Percentiles rank a stretch among this genome's conserved stretches.
These are phyloP conservation scores for Drosophila koepferae DNA, from an alignment of 2,888 invertebrate species.

Conservation along the genomic window DNA sequence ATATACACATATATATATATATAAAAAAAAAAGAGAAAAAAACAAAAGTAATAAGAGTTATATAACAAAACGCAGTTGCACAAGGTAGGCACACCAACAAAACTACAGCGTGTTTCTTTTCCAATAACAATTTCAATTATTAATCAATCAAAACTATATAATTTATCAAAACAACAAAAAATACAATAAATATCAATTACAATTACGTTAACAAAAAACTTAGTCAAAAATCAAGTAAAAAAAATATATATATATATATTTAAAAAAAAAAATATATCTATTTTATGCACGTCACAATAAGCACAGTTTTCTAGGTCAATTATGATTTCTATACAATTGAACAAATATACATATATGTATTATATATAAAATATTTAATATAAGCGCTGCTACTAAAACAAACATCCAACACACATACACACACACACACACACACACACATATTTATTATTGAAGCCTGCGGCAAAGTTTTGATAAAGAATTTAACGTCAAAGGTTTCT, in stretches of 20 bases:
- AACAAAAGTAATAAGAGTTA: conserved; percentile 72
- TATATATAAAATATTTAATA: conserved; percentile 65
- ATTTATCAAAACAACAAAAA: not conserved
- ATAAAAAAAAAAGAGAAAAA: conserved; percentile 48
- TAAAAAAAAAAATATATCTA: not conserved
- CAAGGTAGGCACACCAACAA: conserved; percentile 83
- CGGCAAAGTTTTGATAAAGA: conserved; percentile 61
- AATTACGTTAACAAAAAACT: conserved; percentile 24
- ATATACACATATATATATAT: conserved; percentile 50
- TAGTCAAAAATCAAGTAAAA: conserved; percentile 43
- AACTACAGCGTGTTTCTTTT: conserved; percentile 74
- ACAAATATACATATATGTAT: conserved; percentile 45
- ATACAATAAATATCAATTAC: conserved; percentile 22
- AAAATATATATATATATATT: conserved; percentile 44
- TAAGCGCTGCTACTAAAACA: conserved; percentile 42
- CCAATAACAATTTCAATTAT: conserved; percentile 76
- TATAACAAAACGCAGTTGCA: conserved; percentile 83
- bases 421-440: conserved; percentile 19
- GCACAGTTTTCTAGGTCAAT: conserved; percentile 78
- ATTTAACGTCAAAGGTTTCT: conserved; percentile 2
- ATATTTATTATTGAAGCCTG: conserved; percentile 42
- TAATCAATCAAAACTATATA: conserved; percentile 52
- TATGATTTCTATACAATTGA: conserved; percentile 71
- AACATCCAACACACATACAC: conserved; percentile 20
- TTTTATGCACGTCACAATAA: conserved; percentile 73